Base-by-base conservation (phyloP, 1,140 invertebrate species). In the Anastatus disparis region DNA sequence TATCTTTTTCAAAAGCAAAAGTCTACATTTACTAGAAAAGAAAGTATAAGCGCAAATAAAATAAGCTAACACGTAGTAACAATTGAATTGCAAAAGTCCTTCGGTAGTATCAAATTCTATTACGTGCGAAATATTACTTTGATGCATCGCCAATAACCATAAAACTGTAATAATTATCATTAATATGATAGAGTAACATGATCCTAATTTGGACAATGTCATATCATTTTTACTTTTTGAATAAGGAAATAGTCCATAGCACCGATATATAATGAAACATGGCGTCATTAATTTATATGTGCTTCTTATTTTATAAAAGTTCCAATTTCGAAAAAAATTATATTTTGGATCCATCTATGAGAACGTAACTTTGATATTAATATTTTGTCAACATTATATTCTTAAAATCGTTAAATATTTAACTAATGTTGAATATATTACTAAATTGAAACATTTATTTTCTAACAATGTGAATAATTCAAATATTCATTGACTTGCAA, bases 211-310 rank as follows among this genome's bases (percentile, higher is more conserved):
- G 0, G 74, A 79, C 12, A 62, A 8, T 2, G 15, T 24, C 6
- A 78, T 73, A 3, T 15, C 35, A 0, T 59, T 15, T 1, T 59
- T 20, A 22, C 10, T 52, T 1, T 58, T 69, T 31, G 67, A 75
- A 62, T 78, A 81, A 0, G 80, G 79, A 35, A 79, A 77, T 10
- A 76, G 0, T 13, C 80, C 79, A 7, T 74, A 27, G 4, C 77
- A 1, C 8, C 40, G 20, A 0, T 46, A 74, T 4, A 81, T 38
- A 20, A 71, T 24, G 22, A 79, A 76, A n/a, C 44, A 74, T 0
- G 74, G 76, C 3, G 26, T 52, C 74, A 80, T 73, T 20, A 81
- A 27, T 44, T 56, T 8, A 15, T 58, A 58, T 20, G 42, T 48
- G 12, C 24, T 66, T 26, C n/a, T 27, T 40, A 66, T 44, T 29